Conservation (phyloP, 1,140 invertebrate species). For the Listronotus oregonensis region DNA sequence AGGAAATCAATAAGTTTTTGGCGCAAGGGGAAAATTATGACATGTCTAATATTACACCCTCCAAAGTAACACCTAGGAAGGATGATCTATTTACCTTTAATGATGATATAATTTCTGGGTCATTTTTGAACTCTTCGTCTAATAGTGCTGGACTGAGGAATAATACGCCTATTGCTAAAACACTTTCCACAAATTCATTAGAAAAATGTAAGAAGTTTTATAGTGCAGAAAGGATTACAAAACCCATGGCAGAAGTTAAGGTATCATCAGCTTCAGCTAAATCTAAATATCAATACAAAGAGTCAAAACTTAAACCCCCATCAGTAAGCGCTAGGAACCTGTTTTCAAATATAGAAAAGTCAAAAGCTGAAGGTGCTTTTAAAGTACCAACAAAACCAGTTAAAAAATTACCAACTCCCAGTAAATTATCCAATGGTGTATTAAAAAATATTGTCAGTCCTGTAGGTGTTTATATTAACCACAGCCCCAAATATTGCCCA, state of each 20-base stretch:
- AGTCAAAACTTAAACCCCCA: conserved; percentile 6
- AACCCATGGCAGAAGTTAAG: not conserved
- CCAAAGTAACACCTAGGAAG: not conserved
- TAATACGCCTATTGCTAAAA: not conserved
- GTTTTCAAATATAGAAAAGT: not conserved
- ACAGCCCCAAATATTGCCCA: conserved; percentile 9
- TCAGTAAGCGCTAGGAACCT: conserved; percentile 5
- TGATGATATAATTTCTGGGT: not conserved
- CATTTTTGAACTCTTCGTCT: not conserved
- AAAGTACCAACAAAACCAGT: too few relatives aligned
- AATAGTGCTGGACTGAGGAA: not conserved
- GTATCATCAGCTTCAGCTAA: not conserved
- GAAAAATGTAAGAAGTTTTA: conserved; percentile 2
- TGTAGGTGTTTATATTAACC: not conserved
- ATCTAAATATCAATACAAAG: not conserved
- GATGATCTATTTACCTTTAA: not conserved
- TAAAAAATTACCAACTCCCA: too few relatives aligned
- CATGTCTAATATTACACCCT: not conserved
- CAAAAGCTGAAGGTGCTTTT: too few relatives aligned
- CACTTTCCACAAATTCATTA: not conserved
- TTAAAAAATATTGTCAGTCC: too few relatives aligned
- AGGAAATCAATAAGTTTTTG: conserved; percentile 4
- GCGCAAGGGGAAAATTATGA: not conserved
- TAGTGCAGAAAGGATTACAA: not conserved
- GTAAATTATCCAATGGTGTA: too few relatives aligned